phyloP scores from a whole-genome alignment of 2,113 vertebrate genomes.

The Aleadryas rufinucha region DNA sequence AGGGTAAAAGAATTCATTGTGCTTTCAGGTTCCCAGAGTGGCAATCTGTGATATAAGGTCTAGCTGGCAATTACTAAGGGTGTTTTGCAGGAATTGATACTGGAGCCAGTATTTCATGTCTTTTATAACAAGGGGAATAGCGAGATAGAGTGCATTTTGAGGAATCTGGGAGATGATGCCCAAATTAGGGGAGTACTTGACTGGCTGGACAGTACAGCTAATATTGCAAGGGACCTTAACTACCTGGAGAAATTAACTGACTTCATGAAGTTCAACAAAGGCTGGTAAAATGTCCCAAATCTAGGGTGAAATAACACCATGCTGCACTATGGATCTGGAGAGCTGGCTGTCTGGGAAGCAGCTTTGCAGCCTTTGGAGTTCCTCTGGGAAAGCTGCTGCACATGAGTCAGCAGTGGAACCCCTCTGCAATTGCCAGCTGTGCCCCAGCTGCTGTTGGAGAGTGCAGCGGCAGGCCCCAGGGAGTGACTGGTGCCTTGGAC shows the following conservation, averaged over 20 bases:
- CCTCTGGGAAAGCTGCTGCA: background rate
- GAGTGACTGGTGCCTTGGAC: background rate
- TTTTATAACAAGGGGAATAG: background rate
- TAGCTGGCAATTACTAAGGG: background rate
- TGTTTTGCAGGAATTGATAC: background rate
- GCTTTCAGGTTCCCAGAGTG: background rate
- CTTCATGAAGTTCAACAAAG: background rate
- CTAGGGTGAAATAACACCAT: background rate
- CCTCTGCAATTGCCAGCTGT: background rate
- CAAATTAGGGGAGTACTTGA: background rate
- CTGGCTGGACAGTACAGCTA: background rate
- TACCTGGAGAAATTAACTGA: background rate
- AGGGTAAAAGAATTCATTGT: background rate
- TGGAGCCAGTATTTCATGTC: background rate
- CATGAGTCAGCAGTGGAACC: background rate
- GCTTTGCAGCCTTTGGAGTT: background rate
- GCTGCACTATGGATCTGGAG: background rate
- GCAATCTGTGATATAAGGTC: background rate
- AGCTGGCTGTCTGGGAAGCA: background rate
- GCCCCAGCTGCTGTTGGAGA: background rate
- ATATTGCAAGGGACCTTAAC: background rate
- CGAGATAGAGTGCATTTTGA: background rate
- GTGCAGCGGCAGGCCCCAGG: accelerated
- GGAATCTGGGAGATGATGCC: background rate
- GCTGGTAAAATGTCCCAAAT: background rate